A percentile compares a stretch with the other conserved stretches of the same genome.
Conservation (phyloP, 2,797 vertebrate species). For the Ceryle rudis region DNA sequence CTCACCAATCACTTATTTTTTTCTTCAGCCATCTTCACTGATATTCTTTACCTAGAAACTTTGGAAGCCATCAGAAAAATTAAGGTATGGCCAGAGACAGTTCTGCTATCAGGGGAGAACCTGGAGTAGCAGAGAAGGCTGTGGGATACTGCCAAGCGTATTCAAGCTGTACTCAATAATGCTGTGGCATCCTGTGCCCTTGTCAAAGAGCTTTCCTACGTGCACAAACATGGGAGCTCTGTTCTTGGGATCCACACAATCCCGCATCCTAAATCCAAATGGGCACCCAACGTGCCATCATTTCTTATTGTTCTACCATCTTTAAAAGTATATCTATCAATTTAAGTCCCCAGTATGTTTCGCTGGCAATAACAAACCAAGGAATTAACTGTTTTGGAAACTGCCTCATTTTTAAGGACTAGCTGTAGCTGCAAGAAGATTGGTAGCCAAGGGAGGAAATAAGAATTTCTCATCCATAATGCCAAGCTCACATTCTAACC, state of each 20-base stretch:
- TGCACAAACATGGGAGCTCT: slow-evolving; percentile 21
- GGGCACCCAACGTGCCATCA: background rate
- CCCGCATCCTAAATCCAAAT: background rate
- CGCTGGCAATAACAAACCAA: background rate
- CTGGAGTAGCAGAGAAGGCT: background rate
- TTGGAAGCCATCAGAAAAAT: background rate
- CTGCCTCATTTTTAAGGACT: background rate
- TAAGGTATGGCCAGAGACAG: background rate
- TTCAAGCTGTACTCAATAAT: slow-evolving; percentile 9
- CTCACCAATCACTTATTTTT: background rate
- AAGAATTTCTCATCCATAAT: background rate
- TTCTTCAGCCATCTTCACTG: background rate
- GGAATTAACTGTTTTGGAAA: background rate
- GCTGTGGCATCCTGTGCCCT: background rate
- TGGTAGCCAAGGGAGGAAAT: background rate
- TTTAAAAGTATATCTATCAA: background rate
- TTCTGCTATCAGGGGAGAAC: background rate
- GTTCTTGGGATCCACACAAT: background rate
- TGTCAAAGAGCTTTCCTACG: slow-evolving; percentile 33
- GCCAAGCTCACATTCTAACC: background rate
- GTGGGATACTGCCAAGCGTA: slow-evolving; percentile 27
- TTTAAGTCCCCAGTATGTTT: background rate
- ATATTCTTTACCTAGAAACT: background rate
- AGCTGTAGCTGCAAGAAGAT: background rate
- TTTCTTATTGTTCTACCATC: background rate